These are phyloP conservation scores for Oxycera nigricornis DNA, from an alignment of 2,888 invertebrate species.

Conservation along the genomic window DNA sequence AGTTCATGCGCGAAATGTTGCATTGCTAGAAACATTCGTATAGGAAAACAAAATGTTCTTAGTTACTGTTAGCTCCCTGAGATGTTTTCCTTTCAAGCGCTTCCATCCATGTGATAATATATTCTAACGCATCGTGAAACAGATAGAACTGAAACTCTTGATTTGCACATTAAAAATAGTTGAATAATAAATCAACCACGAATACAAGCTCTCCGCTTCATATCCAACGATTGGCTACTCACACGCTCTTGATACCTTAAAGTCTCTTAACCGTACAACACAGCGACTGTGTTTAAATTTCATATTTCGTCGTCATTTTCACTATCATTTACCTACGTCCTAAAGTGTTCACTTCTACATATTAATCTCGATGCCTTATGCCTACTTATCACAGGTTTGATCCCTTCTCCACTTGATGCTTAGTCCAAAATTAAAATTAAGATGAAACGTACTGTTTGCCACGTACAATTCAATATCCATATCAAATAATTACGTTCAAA, in stretches of 20 bases:
- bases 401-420: conserved; percentile 40
- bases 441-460: neutral
- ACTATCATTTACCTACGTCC: neutral
- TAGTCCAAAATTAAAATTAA: neutral
- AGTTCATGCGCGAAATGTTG: neutral
- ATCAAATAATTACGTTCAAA: neutral
- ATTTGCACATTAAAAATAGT: neutral
- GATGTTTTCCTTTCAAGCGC: conserved; percentile 23
- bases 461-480: neutral
- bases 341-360: neutral
- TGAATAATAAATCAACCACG: neutral
- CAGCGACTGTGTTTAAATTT: neutral
- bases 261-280: neutral
- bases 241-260: neutral
- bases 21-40: neutral
- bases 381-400: conserved; percentile 46
- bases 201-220: neutral
- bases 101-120: neutral
- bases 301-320: conserved; percentile 21
- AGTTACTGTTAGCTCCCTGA: conserved; percentile 33
- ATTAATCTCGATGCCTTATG: conserved; percentile 38
- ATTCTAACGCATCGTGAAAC: neutral
- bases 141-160: neutral
- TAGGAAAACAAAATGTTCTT: conserved; percentile 26
- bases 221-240: neutral